Percentiles rank a stretch among this genome's conserved stretches.
Conservation (phyloP, 2,888 invertebrate species). For the Meiosimyza decipiens region DNA sequence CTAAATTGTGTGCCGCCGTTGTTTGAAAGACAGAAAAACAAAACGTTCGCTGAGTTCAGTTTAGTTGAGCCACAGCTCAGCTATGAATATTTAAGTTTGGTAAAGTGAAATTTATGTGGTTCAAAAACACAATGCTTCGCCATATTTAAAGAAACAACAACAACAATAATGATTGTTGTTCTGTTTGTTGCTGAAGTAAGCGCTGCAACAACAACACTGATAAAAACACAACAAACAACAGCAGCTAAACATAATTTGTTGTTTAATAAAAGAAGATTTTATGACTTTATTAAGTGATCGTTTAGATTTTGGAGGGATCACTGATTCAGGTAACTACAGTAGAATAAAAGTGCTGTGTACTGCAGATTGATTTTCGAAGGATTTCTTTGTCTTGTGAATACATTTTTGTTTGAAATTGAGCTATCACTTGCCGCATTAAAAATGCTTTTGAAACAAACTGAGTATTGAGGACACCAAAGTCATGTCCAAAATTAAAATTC, state of each 20-base stretch:
- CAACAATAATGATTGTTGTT: background rate
- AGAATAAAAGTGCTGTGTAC: background rate
- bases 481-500: too few relatives aligned
- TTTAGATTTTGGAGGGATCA: conserved; percentile 45
- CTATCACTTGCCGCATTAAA: too few relatives aligned
- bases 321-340: background rate
- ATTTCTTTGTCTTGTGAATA: too few relatives aligned
- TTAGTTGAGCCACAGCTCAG: conserved; percentile 27
- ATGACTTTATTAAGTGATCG: conserved; percentile 62
- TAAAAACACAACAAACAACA: background rate
- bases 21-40: conserved; percentile 18
- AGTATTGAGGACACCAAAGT: too few relatives aligned
- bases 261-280: conserved; percentile 62
- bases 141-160: conserved; percentile 20
- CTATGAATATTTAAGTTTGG: conserved; percentile 59
- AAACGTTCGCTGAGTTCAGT: background rate
- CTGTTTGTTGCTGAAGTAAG: background rate
- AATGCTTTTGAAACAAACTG: too few relatives aligned
- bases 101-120: conserved; percentile 40
- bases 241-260: conserved; percentile 59
- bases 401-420: too few relatives aligned
- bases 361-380: too few relatives aligned
- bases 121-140: conserved; percentile 35
- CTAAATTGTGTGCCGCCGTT: conserved; percentile 27
- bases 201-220: background rate